Conservation (phyloP, 2,113 vertebrate genomes). For the Entelurus aequoreus region DNA sequence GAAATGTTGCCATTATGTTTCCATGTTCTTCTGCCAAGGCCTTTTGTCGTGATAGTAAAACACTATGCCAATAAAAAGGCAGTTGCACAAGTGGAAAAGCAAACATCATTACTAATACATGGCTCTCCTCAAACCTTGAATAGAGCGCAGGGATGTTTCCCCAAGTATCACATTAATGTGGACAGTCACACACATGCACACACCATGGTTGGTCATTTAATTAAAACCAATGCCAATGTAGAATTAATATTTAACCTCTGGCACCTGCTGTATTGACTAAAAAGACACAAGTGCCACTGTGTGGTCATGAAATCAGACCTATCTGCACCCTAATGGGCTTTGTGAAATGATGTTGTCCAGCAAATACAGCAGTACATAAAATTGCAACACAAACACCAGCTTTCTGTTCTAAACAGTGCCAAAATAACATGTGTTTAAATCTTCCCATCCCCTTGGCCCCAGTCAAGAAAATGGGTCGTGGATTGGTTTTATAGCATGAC, state of each 20-base stretch:
- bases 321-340: conserved; percentile 36
- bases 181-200: conserved; percentile 55
- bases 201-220: conserved; percentile 63
- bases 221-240: conserved; percentile 66
- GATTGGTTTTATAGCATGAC: too few relatives aligned
- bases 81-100: conserved; percentile 60
- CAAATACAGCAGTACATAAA: conserved; percentile 17
- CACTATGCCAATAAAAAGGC: conserved; percentile 51
- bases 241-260: conserved; percentile 76
- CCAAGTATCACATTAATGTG: conserved; percentile 64
- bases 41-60: conserved; percentile 63
- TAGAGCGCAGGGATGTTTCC: conserved; percentile 56
- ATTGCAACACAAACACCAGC: neutral
- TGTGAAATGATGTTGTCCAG: conserved; percentile 44
- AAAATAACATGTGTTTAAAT: too few relatives aligned
- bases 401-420: conserved; percentile 14
- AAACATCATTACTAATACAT: conserved; percentile 77
- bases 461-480: too few relatives aligned
- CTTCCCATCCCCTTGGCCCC: too few relatives aligned
- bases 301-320: conserved; percentile 69
- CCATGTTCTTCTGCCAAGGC: conserved; percentile 48
- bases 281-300: conserved; percentile 43
- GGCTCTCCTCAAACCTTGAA: conserved; percentile 54
- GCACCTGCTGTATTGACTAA: conserved; percentile 60
- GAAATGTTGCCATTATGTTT: conserved; percentile 36